A percentile compares a stretch with the other conserved stretches of the same genome.
Conservation (phyloP, 2,797 vertebrate species). For the Luscinia megarhynchos region DNA sequence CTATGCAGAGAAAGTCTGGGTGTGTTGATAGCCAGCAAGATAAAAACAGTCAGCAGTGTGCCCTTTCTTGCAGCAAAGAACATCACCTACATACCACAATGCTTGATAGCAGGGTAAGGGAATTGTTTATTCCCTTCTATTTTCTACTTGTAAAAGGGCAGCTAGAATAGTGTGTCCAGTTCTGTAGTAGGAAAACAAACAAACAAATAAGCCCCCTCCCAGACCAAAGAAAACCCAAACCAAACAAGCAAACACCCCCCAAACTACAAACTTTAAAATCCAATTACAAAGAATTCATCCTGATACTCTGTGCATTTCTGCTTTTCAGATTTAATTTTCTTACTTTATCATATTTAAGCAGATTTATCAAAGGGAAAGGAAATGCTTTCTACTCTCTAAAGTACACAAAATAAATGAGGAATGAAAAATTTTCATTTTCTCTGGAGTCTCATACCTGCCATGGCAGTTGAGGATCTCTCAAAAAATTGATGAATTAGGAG, state of each 20-base stretch:
- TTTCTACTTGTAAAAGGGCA: neutral
- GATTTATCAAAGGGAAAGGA: neutral
- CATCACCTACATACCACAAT: neutral
- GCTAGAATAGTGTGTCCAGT: neutral
- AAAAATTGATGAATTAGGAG: neutral
- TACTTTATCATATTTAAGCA: neutral
- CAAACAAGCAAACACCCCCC: neutral
- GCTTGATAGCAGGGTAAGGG: neutral
- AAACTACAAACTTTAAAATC: neutral
- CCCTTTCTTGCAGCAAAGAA: neutral
- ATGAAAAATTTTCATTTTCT: neutral
- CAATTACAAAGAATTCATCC: neutral
- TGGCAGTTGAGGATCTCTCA: neutral
- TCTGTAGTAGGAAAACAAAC: neutral
- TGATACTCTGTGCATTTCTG: neutral
- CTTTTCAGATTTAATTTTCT: neutral
- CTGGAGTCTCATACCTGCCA: neutral
- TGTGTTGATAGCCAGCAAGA: neutral
- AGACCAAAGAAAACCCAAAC: neutral
- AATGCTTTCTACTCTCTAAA: neutral
- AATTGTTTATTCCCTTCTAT: neutral
- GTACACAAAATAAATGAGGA: neutral
- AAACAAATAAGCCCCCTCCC: no score
- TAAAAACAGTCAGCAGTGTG: neutral
- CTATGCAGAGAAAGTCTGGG: neutral